Percentiles rank a stretch among this genome's conserved stretches.
Conservation (phyloP, 2,888 invertebrate genomes). For the Thecophora atra region DNA sequence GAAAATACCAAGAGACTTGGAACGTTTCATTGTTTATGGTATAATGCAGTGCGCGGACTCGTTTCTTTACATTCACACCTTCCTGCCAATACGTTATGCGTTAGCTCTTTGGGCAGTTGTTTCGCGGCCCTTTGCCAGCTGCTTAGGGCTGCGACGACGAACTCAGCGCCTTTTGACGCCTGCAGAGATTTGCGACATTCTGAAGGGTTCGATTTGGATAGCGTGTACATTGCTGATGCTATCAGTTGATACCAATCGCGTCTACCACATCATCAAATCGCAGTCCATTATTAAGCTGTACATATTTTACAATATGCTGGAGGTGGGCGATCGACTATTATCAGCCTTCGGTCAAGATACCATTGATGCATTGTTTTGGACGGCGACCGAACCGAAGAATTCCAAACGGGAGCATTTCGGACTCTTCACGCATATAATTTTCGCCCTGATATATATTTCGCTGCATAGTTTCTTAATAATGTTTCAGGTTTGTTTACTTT, state of each 20-base stretch:
- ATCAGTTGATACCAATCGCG: conserved; percentile 95
- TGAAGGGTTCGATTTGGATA: conserved; percentile 90
- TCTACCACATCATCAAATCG: conserved; percentile 96
- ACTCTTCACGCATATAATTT: conserved; percentile 87
- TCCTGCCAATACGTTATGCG: conserved; percentile 91
- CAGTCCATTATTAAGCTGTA: conserved; percentile 99
- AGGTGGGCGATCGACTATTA: conserved; percentile 94
- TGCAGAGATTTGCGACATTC: conserved; percentile 94
- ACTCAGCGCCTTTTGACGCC: conserved; percentile 77
- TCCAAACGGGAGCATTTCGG: conserved; percentile 85
- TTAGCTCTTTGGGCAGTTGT: conserved; percentile 86
- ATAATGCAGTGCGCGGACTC: conserved; percentile 97
- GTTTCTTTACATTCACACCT: conserved; percentile 96
- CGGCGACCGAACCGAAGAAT: conserved; percentile 93
- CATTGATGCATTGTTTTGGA: conserved; percentile 98
- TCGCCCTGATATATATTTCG: conserved; percentile 92
- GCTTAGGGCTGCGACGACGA: conserved; percentile 72
- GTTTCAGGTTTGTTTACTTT: conserved; percentile 83
- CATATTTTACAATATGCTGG: conserved; percentile 99
- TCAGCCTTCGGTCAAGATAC: conserved; percentile 98
- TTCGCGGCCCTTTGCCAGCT: conserved; percentile 77
- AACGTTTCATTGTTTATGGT: conserved; percentile 92
- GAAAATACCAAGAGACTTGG: conserved; percentile 91
- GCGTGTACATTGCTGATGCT: conserved; percentile 83
- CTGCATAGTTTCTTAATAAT: conserved; percentile 88